A percentile compares a stretch with the other conserved stretches of the same genome.
These are phyloP conservation scores for Lasioglossum figueresi DNA, from an alignment of 2,888 invertebrate genomes.

Conservation along the genomic window DNA sequence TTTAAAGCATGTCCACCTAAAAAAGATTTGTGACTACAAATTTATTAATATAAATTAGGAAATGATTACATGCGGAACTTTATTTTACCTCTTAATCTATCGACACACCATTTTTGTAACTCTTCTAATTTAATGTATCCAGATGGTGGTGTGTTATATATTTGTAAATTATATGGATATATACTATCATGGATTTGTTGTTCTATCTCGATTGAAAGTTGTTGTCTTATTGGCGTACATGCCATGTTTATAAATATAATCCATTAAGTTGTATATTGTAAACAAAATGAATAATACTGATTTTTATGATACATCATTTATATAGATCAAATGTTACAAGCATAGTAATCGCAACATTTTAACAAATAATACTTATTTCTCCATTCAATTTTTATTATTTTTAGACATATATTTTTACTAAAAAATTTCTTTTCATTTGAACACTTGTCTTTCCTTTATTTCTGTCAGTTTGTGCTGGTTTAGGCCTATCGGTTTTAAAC, in stretches of 20 bases:
- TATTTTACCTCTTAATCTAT: conserved; percentile 40
- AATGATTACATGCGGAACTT: too few species aligned
- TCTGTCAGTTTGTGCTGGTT: too few species aligned
- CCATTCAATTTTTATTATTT: too few species aligned
- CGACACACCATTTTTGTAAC: conserved; percentile 35
- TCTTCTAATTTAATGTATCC: conserved; percentile 59
- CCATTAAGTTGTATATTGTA: neutral
- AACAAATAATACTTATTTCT: too few species aligned
- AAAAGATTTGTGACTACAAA: too few species aligned
- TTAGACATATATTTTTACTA: too few species aligned
- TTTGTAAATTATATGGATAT: conserved; percentile 44
- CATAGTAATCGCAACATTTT: neutral
- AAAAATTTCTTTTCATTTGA: too few species aligned
- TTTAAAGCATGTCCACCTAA: too few species aligned
- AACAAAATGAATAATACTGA: neutral
- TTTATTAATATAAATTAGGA: too few species aligned
- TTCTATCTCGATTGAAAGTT: neutral
- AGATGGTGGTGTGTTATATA: conserved; percentile 45
- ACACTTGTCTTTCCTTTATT: too few species aligned
- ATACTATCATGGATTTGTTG: neutral
- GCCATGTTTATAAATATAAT: conserved; percentile 9
- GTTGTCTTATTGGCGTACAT: neutral
- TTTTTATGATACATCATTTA: neutral
- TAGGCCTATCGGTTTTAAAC: too few species aligned
- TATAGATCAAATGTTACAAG: neutral